Conservation (phyloP, 2,113 vertebrate species). For the Microtus ochrogaster region DNA sequence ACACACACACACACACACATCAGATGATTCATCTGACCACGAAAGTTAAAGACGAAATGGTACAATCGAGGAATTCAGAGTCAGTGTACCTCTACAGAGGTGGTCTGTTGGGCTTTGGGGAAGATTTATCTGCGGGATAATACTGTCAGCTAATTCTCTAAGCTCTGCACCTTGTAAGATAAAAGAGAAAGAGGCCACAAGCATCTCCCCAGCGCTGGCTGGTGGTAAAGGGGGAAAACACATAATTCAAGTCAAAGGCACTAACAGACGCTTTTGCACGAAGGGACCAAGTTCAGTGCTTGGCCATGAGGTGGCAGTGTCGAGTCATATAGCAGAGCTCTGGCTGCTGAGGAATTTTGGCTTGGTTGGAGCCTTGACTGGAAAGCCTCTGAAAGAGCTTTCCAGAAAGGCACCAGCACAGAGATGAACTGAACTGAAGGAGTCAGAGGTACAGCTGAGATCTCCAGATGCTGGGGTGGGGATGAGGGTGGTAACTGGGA, state of each 20-base stretch:
- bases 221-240: background rate
- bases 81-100: background rate
- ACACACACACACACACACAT: background rate
- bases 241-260: background rate
- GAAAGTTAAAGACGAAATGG: conserved; percentile 10
- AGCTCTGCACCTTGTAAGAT: background rate
- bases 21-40: background rate
- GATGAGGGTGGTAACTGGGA: background rate
- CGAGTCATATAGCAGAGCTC: background rate
- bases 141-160: background rate
- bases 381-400: background rate
- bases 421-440: background rate
- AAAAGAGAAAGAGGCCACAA: background rate
- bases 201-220: background rate
- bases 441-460: background rate
- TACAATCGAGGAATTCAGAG: background rate
- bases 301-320: conserved; percentile 71
- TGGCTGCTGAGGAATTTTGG: background rate
- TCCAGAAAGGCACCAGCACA: background rate
- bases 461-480: background rate
- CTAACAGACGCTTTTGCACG: background rate
- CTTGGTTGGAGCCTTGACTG: background rate
- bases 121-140: background rate
- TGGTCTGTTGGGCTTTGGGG: background rate
- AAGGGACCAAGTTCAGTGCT: conserved; percentile 16